A percentile compares a stretch with the other conserved stretches of the same genome.
Evolutionary conservation across 2,888 invertebrate genomes (phyloP).

Genomic region (Meteorus cinctellus): DNA sequence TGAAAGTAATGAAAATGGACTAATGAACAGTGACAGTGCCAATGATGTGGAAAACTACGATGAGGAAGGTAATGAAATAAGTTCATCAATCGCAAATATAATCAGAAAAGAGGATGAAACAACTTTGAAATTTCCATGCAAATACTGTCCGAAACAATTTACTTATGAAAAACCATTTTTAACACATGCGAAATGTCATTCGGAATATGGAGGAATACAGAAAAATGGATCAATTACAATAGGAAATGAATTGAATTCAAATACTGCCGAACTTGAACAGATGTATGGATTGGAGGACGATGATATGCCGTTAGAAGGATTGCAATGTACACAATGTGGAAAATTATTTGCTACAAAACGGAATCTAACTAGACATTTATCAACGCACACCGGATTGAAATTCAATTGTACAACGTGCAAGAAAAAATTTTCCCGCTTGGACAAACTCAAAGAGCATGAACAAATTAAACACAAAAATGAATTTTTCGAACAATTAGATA

Average conservation of each 20-base stretch:
- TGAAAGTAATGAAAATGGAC: slow-evolving; percentile 13
- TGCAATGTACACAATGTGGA: slow-evolving; percentile 68
- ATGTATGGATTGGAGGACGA: slow-evolving; percentile 53
- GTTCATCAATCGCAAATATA: slow-evolving; percentile 44
- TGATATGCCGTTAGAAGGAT: slow-evolving; percentile 60
- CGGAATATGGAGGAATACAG: slow-evolving; percentile 54
- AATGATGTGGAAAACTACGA: neutral
- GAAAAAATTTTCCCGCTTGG: slow-evolving; percentile 66
- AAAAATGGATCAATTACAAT: slow-evolving; percentile 27
- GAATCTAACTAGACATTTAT: slow-evolving; percentile 67
- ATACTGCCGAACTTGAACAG: slow-evolving; percentile 39
- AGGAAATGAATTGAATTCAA: slow-evolving; percentile 14
- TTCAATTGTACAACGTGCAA: slow-evolving; percentile 64
- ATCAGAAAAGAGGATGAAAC: slow-evolving; percentile 50
- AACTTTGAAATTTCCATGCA: slow-evolving; percentile 60
- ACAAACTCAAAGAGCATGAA: slow-evolving; percentile 68
- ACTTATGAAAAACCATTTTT: slow-evolving; percentile 65
- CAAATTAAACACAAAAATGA: slow-evolving; percentile 66
- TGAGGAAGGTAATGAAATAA: slow-evolving; percentile 40
- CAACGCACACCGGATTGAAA: slow-evolving; percentile 67
- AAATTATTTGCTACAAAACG: slow-evolving; percentile 66
- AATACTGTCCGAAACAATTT: slow-evolving; percentile 66
- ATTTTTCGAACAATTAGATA: slow-evolving; percentile 61
- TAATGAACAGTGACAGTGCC: neutral
- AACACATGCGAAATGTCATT: slow-evolving; percentile 63